phyloP scores from a whole-genome alignment of 2,888 invertebrate genomes.

The Pseudanteris insignis region DNA sequence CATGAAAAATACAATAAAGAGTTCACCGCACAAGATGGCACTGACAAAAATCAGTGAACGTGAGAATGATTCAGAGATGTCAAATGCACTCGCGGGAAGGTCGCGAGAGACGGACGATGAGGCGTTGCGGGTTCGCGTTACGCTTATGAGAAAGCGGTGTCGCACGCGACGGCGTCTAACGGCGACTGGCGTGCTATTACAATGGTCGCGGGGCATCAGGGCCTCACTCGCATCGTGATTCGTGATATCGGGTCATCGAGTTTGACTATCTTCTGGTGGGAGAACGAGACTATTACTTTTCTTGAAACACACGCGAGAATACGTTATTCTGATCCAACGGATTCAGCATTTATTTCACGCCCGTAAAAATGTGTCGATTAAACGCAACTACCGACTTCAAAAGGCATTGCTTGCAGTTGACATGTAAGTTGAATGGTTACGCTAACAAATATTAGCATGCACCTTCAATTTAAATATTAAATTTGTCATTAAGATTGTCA shows the following conservation, averaged over 20 bases:
- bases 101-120: too few relatives aligned
- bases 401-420: too few relatives aligned
- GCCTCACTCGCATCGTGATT: constrained; percentile 28
- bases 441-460: too few relatives aligned
- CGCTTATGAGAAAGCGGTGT: constrained; percentile 12
- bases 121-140: background rate
- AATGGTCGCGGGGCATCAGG: constrained; percentile 15
- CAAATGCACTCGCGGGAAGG: too few relatives aligned
- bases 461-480: constrained; percentile 3
- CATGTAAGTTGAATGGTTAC: too few relatives aligned
- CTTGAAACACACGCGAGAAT: constrained; percentile 7
- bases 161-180: constrained; percentile 23
- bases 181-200: constrained; percentile 27
- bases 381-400: too few relatives aligned
- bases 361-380: too few relatives aligned
- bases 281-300: constrained; percentile 28
- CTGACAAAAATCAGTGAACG: too few relatives aligned
- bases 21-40: too few relatives aligned
- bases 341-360: constrained; percentile 14
- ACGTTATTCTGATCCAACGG: constrained; percentile 3
- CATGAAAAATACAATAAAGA: too few relatives aligned
- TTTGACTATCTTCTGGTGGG: constrained; percentile 30
- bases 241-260: constrained; percentile 24
- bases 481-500: too few relatives aligned
- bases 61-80: background rate